phyloP scores from a whole-genome alignment of 2,113 vertebrate species.

The Choloepus hoffmanni region DNA sequence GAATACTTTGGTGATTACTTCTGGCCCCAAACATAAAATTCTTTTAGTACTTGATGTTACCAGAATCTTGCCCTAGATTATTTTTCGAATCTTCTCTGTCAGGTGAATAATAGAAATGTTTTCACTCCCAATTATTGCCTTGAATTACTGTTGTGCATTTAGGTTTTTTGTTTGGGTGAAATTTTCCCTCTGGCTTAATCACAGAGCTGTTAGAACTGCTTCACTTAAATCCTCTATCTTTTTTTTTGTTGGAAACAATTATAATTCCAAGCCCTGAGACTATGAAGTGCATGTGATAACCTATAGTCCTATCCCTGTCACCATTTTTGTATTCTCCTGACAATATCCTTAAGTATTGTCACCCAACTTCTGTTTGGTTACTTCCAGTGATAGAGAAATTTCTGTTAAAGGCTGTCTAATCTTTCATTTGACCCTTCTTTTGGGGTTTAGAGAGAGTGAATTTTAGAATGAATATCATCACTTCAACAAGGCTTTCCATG shows the following conservation, averaged over 20 bases:
- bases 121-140: neutral
- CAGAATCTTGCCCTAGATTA: slow-evolving; percentile 19
- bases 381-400: neutral
- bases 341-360: neutral
- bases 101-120: slow-evolving; percentile 56
- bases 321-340: neutral
- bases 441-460: neutral
- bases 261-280: neutral
- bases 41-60: slow-evolving; percentile 39
- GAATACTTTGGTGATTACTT: slow-evolving; percentile 73
- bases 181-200: neutral
- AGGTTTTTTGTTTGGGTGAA: slow-evolving; percentile 58
- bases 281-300: neutral
- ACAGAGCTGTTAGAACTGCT: slow-evolving; percentile 13
- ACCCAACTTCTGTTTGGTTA: neutral
- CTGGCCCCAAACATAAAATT: slow-evolving; percentile 45
- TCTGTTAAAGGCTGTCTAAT: neutral
- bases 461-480: too few relatives aligned
- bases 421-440: neutral
- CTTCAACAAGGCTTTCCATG: too few relatives aligned
- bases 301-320: neutral
- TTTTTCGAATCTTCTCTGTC: slow-evolving; percentile 31
- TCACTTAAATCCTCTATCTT: neutral
- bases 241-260: neutral
- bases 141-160: slow-evolving; percentile 26